Evolutionary conservation across 2,113 vertebrate genomes (phyloP).

Genomic region (Phylloscopus trochiloides): DNA sequence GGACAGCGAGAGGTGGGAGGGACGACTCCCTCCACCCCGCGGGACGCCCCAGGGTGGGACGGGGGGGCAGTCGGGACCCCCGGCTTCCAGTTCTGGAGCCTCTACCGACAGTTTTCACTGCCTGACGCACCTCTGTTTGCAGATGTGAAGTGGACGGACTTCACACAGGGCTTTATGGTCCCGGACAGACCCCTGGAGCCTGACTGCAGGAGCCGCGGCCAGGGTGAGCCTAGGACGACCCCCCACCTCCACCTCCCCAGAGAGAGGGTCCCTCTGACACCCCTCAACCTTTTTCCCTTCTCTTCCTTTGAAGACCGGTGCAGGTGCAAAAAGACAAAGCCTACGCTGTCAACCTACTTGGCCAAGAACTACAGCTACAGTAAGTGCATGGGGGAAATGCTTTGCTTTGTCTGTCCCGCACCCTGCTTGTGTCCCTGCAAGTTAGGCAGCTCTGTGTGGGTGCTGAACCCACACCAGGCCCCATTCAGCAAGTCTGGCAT

Average conservation of each 20-base stretch:
- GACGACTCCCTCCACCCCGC: not conserved
- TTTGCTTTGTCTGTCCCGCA: accelerated
- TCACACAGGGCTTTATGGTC: constrained; percentile 75
- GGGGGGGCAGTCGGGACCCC: not conserved
- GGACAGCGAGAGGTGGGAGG: not conserved
- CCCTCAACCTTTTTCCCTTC: not conserved
- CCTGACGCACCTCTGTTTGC: not conserved
- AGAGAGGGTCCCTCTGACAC: not conserved
- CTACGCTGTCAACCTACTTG: constrained; percentile 77
- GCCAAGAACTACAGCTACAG: constrained; percentile 84
- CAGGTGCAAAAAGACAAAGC: constrained; percentile 81
- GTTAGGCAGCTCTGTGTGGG: not conserved
- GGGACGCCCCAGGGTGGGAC: not conserved
- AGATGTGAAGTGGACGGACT: constrained; percentile 79
- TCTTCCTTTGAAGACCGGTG: constrained; percentile 72
- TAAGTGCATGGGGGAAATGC: constrained; percentile 50
- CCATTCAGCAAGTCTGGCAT: accelerated
- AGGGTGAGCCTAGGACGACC: constrained; percentile 60
- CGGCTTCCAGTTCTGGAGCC: not conserved
- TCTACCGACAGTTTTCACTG: not conserved
- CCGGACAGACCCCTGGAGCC: constrained; percentile 63
- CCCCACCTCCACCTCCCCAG: not conserved
- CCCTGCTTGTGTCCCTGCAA: accelerated
- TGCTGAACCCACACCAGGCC: not conserved
- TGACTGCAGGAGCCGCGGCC: constrained; percentile 72